A percentile compares a stretch with the other conserved stretches of the same genome.
Conservation (phyloP, 2,113 vertebrate species). For the Dendropsophus ebraccatus region DNA sequence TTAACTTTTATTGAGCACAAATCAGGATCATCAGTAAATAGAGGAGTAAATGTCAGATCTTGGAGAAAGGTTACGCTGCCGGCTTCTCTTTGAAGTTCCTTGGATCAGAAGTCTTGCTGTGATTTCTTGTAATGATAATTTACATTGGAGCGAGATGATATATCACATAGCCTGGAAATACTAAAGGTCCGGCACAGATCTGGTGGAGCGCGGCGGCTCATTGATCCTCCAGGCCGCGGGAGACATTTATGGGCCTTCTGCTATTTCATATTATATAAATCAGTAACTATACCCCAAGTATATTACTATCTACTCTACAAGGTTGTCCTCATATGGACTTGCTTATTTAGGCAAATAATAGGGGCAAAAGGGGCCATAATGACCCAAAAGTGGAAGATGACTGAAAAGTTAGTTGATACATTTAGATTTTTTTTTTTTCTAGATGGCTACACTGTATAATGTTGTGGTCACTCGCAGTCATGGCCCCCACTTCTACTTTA, state of each 20-base stretch:
- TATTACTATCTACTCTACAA: neutral
- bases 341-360: too few species aligned
- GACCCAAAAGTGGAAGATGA: too few species aligned
- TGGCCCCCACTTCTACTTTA: too few species aligned
- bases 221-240: neutral
- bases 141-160: neutral
- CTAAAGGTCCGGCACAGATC: too few species aligned
- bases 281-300: neutral
- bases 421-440: too few species aligned
- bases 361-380: too few species aligned
- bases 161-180: neutral
- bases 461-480: too few species aligned
- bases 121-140: neutral
- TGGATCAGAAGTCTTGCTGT: neutral
- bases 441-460: too few species aligned
- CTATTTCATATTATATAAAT: neutral
- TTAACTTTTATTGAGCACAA: neutral
- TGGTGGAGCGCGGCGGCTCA: neutral
- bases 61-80: neutral
- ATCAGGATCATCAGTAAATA: neutral
- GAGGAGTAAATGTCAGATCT: neutral
- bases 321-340: too few species aligned
- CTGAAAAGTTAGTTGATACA: too few species aligned
- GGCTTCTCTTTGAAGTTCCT: constrained; percentile 7
- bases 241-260: neutral